phyloP scores from a whole-genome alignment of 2,888 invertebrate genomes.

The Tenthredo amoena region DNA sequence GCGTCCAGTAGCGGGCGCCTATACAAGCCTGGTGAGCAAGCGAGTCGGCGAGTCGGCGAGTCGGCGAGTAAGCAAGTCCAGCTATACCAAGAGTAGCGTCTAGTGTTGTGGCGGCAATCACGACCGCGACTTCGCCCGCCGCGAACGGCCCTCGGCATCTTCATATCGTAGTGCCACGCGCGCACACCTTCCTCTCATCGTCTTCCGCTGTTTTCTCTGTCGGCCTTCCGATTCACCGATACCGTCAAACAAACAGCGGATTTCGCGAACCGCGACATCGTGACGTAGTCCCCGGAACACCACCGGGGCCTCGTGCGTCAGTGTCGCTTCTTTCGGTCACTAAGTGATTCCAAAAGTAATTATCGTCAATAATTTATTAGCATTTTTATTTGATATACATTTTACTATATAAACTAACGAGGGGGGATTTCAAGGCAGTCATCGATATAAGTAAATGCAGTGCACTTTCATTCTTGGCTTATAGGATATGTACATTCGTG shows the following conservation, averaged over 20 bases:
- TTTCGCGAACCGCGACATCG: background rate
- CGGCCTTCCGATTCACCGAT: slow-evolving; percentile 36
- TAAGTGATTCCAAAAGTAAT: background rate
- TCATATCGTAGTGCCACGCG: slow-evolving; percentile 53
- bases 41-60: slow-evolving; percentile 52
- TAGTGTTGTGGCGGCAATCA: slow-evolving; percentile 75
- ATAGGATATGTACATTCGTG: background rate
- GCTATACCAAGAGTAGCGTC: slow-evolving; percentile 60
- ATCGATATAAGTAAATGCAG: background rate
- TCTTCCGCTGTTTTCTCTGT: slow-evolving; percentile 14
- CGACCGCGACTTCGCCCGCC: slow-evolving; percentile 70
- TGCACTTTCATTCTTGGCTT: background rate
- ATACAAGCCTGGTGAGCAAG: slow-evolving; percentile 43
- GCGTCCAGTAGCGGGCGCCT: slow-evolving; percentile 62
- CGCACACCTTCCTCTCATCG: slow-evolving; percentile 1
- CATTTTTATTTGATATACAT: background rate
- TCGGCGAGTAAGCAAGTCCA: slow-evolving; percentile 58
- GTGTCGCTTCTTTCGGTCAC: slow-evolving; percentile 6
- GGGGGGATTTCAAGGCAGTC: background rate
- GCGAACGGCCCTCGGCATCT: slow-evolving; percentile 61
- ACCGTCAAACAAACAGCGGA: background rate
- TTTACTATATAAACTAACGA: background rate
- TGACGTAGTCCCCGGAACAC: slow-evolving; percentile 22
- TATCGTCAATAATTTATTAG: background rate
- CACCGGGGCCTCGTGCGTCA: slow-evolving; percentile 20